These are phyloP conservation scores for Papilio demoleus DNA, from an alignment of 2,888 invertebrate species.

Conservation along the genomic window DNA sequence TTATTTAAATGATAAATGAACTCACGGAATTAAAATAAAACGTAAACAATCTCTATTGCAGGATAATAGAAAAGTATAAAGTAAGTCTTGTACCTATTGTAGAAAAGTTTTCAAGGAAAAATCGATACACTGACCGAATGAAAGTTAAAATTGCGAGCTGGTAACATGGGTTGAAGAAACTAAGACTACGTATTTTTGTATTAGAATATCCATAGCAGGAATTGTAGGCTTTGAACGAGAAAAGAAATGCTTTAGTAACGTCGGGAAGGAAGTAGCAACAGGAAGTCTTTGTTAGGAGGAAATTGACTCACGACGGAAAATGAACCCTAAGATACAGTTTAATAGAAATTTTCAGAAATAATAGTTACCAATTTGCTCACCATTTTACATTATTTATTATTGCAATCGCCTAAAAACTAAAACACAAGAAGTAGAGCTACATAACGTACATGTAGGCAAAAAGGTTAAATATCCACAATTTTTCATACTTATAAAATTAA, in stretches of 20 bases:
- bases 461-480: background rate
- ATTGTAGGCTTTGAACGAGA: constrained; percentile 2
- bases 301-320: constrained; percentile 9
- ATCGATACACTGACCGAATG: constrained; percentile 25
- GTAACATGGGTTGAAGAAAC: background rate
- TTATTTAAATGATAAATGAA: too few species aligned
- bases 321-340: background rate
- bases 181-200: background rate
- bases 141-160: constrained; percentile 4
- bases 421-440: too few species aligned
- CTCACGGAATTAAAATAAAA: too few species aligned
- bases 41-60: background rate
- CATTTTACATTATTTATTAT: background rate
- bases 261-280: constrained; percentile 13
- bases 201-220: background rate
- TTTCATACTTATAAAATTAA: background rate
- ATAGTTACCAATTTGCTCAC: background rate
- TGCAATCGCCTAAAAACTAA: too few species aligned
- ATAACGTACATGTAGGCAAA: background rate
- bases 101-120: constrained; percentile 13
- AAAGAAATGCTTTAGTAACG: background rate
- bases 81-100: background rate
- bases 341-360: background rate
- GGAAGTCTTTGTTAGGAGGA: constrained; percentile 14
- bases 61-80: background rate